Base-by-base conservation (phyloP, 2,797 vertebrate species). In the Eleutherodactylus coqui region DNA sequence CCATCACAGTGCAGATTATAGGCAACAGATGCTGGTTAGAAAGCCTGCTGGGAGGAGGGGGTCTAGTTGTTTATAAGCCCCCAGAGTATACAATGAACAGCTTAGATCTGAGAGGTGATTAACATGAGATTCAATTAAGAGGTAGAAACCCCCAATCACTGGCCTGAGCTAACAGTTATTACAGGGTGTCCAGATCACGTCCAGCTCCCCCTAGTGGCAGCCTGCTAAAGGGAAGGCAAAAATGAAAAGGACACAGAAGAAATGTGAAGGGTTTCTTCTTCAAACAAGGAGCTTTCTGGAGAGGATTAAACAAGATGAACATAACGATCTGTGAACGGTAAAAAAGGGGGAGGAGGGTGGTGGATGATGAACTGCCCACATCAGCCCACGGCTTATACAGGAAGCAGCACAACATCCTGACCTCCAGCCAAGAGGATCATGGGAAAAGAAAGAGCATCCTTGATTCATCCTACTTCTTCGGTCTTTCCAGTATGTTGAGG, bases 401-500 rank as follows among this genome's bases (percentile, higher is more conserved):
- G 47, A 14, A 14, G 47, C 13, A 16, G 47, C 47, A 16, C 51
- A 21, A 24, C 2, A 21, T 21, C 51, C 24, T 19, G 51, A 24
- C 51, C 51, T 29, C 27, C 14, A n/a, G 1, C 24, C 53, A 9
- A 7, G 24, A n/a, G 53, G 21, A 58, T 58, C 53, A 58, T 0
- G 53, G 24, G 24, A 4, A 5, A n/a, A 4, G 13, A n/a, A 55
- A 7, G 21, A 21, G 51, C 58, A 29, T 11, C 58, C 5, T 29
- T 9, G n/a, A 60, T 13, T 29, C 27, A 29, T 62, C 27, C 93
- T 95, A 98, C 92, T 99, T 99, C 94, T 97, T 99, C 51, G 96
- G 96, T 90, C 97, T 97, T 92, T 99, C 97, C 92, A 99, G 91
- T 92, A 99, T 99, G 92, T 99, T 99, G 89, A 99, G 95, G 91